Base-by-base conservation (phyloP, 1,140 invertebrate species). In the Papilio machaon region DNA sequence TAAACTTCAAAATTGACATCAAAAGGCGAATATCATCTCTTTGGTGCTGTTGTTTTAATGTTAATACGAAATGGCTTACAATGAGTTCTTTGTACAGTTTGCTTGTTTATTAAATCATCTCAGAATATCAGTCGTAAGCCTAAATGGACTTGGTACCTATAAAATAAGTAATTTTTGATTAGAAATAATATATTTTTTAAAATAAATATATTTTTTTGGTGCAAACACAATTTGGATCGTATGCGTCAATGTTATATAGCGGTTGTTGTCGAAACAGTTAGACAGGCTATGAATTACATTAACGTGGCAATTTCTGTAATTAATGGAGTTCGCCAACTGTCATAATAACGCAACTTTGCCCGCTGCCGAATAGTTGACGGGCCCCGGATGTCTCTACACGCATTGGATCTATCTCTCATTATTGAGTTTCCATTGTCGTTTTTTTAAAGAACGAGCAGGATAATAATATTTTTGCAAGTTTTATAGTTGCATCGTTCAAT, bases 321-420 rank as follows among this genome's bases (percentile, higher is more conserved):
- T 91, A 92, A 90, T 90, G 88, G 85, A 92, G 90, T 91, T 91
- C 85, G 84, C 83, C 87, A 91, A 91, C 88, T 89, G 85, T 87
- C 87, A 87, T 89, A 87, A 89, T 89, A 86, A 85, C 87, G 86
- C 82, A 88, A 88, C 80, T 90, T 88, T 79, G 80, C 54, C 82
- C 76, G 82, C 83, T 85, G 64, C 79, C 79, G 83, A 87, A 89
- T 90, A 89, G 88, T 89, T 90, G 60, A 83, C 77, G 80, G 83
- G 84, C 64, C 30, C 81, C 81, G 86, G 86, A 87, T 89, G 19
- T 67, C 38, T 30, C 81, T 84, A 77, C 64, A 73, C 9, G 30
- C 54, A 77, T 54, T 54, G 15, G 46, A 80, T 30, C 19, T 43
- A 54, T 58, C 46, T 73, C 52, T 4, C 30, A 58, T 38, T 79